A percentile compares a stretch with the other conserved stretches of the same genome.
Conservation (phyloP, 2,888 invertebrate genomes). For the Lasioglossum leucozonium region DNA sequence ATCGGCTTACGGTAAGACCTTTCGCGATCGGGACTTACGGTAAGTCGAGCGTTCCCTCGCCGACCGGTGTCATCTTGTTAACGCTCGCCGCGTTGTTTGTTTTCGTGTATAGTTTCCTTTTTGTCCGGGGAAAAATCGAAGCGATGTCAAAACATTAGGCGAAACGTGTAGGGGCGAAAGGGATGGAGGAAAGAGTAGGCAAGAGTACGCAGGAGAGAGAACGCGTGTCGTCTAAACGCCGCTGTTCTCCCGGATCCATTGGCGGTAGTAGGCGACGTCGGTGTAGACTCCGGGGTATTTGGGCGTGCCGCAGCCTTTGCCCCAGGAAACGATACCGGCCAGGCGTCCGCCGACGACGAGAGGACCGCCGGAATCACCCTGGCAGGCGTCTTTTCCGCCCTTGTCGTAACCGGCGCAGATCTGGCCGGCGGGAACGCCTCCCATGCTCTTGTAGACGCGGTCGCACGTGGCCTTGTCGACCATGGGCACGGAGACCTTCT, state of each 20-base stretch:
- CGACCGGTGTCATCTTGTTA: neutral
- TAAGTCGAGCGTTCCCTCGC: neutral
- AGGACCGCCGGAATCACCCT: conserved; percentile 80
- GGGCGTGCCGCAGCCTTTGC: conserved; percentile 86
- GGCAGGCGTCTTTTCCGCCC: conserved; percentile 85
- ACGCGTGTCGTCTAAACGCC: conserved; percentile 21
- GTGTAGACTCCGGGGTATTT: conserved; percentile 85
- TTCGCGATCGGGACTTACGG: neutral
- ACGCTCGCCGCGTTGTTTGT: neutral
- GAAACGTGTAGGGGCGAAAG: too few relatives aligned
- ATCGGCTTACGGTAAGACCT: conserved; percentile 4
- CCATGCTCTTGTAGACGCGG: conserved; percentile 82
- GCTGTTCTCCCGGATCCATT: conserved; percentile 70
- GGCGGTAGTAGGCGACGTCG: conserved; percentile 85
- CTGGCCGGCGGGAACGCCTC: conserved; percentile 78
- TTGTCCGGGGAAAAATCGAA: too few relatives aligned
- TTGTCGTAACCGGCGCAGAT: conserved; percentile 87
- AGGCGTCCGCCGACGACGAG: conserved; percentile 68
- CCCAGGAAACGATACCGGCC: conserved; percentile 83
- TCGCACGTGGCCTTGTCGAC: conserved; percentile 85
- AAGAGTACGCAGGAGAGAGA: neutral
- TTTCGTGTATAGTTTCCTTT: too few relatives aligned
- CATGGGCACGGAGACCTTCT: conserved; percentile 86
- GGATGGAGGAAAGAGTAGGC: neutral
- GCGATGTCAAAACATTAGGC: too few relatives aligned